phyloP scores from a whole-genome alignment of 2,888 invertebrate species.

The Eupithecia dodoneata region DNA sequence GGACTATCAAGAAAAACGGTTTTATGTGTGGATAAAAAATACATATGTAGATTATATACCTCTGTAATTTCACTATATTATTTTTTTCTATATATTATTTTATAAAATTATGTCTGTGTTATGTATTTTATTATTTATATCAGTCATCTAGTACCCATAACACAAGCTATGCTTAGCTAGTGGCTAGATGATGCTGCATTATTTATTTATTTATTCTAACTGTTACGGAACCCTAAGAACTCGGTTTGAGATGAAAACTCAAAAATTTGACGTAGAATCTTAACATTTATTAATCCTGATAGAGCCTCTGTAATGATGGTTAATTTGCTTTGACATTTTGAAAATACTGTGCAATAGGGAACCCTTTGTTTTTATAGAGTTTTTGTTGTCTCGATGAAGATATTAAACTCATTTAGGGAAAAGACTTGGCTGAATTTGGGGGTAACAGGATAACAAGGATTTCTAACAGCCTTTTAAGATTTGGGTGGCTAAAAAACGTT shows the following conservation, averaged over 20 bases:
- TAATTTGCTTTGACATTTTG: slow-evolving; percentile 29
- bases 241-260: too few relatives aligned
- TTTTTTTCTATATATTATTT: too few relatives aligned
- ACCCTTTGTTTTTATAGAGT: slow-evolving; percentile 16
- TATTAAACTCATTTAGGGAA: neutral
- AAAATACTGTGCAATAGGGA: slow-evolving; percentile 18
- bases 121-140: too few relatives aligned
- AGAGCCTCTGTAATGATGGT: slow-evolving; percentile 22
- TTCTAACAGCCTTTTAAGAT: neutral
- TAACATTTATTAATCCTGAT: neutral
- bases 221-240: too few relatives aligned
- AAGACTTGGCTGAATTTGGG: neutral
- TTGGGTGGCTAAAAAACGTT: too few relatives aligned
- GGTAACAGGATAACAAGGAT: neutral
- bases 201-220: too few relatives aligned
- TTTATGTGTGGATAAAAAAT: neutral
- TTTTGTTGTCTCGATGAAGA: slow-evolving; percentile 8
- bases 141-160: too few relatives aligned
- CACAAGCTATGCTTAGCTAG: too few relatives aligned
- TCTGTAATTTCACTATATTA: neutral
- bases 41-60: neutral
- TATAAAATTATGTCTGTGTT: too few relatives aligned
- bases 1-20: neutral
- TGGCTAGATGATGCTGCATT: too few relatives aligned
- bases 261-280: neutral